A percentile compares a stretch with the other conserved stretches of the same genome.
phyloP scores from a whole-genome alignment of 2,797 vertebrate species.

The Luscinia luscinia region DNA sequence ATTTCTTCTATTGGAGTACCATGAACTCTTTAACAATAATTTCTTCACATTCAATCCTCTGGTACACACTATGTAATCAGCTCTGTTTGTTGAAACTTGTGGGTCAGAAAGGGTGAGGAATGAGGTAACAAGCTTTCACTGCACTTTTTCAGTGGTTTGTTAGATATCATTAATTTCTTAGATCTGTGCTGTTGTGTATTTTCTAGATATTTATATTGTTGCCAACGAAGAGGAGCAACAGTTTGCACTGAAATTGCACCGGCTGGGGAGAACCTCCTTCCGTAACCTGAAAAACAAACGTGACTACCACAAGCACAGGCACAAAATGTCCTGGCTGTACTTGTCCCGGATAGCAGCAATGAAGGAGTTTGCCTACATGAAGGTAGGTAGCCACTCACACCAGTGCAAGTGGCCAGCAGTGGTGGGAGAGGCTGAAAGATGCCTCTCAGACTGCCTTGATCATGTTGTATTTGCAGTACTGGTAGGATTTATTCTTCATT shows the following conservation, averaged over 20 bases:
- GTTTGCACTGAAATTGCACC: conserved; percentile 92
- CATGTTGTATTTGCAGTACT: background rate
- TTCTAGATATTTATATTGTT: conserved; percentile 94
- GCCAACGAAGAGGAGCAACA: conserved; percentile 88
- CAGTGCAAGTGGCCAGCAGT: background rate
- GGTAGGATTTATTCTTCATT: background rate
- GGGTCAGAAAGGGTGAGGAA: background rate
- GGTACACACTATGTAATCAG: background rate
- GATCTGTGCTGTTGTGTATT: background rate
- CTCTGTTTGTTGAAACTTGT: background rate
- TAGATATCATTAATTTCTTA: background rate
- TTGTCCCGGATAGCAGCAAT: conserved; percentile 94
- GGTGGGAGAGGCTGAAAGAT: background rate
- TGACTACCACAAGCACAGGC: conserved; percentile 96
- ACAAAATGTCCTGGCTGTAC: conserved; percentile 96
- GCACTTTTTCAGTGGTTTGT: background rate
- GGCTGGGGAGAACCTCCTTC: conserved; percentile 94
- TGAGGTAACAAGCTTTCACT: background rate
- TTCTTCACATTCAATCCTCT: background rate
- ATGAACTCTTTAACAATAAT: background rate
- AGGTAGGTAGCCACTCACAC: conserved; percentile 76
- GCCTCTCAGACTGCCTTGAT: background rate
- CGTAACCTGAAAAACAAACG: conserved; percentile 95
- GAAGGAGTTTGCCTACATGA: conserved; percentile 99
- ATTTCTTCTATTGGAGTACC: background rate